Evolutionary conservation across 2,888 invertebrate species (phyloP), one percentile per base, ranked within the genome.

Genomic region (Drosophila pseudotakahashii): DNA sequence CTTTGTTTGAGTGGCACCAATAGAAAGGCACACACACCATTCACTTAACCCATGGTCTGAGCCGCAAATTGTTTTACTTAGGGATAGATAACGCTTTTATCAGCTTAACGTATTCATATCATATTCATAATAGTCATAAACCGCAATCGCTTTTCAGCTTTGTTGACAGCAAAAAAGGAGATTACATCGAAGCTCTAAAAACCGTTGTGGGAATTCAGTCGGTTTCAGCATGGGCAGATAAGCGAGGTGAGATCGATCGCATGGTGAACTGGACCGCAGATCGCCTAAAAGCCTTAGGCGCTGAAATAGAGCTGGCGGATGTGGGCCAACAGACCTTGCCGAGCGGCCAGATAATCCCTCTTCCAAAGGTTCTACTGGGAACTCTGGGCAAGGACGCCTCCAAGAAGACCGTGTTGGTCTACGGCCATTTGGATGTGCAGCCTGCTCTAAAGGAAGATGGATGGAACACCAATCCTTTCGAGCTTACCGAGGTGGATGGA

Each of bases 361-460:
- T 98, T 53, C 99, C 99, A 1, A 98, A 98, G 26, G 96, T 97
- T 6, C 91, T 99, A 47, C 93, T 98, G 36, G 98, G 96, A 44
- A 93, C 93, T 36, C 93, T 98, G 52, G 98, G 98, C 77, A 94
- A 94, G 72, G 97, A 98, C 90, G 93, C 95, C 0, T 94, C 94
- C 42, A 99, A 99, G 93, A 98, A 97, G 90, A 99, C 99, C 7
- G 95, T 99, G 45, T 95, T 97, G 64, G 94, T 99, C 63, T 99
- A 99, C 92, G 99, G 99, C 0, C 99, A 99, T 93, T 94, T 99
- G 89, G 99, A 99, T 93, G 99, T 99, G 0, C 99, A 99, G 91
- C 99, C 99, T 10, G 99, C 99, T 1, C 91, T 95, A 34, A 95
- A 95, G 90, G 96, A 96, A 73, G 99, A 99, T 93, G 99, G 99